Evolutionary conservation across 2,797 vertebrate species (phyloP).

Genomic region (Parauchenoglanis punctatus): DNA sequence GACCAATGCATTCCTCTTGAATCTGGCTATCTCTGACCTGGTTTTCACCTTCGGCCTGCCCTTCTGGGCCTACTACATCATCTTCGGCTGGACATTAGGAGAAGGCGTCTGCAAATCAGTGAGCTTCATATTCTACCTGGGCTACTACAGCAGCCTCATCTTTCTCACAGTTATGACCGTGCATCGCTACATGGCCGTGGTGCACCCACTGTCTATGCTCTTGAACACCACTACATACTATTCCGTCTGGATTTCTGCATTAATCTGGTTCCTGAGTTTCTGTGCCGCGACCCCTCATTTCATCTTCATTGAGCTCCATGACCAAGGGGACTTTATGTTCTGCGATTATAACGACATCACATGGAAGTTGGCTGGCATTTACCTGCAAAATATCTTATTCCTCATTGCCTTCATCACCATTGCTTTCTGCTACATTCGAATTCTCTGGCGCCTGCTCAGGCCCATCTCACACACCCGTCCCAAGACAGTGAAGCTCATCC

Average conservation of each 20-base stretch:
- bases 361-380: slow-evolving; percentile 72
- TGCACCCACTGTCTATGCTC: slow-evolving; percentile 79
- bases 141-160: slow-evolving; percentile 88
- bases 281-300: slow-evolving; percentile 75
- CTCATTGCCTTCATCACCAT: slow-evolving; percentile 77
- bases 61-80: slow-evolving; percentile 78
- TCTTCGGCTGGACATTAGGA: slow-evolving; percentile 81
- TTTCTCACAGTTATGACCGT: slow-evolving; percentile 87
- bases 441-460: slow-evolving; percentile 78
- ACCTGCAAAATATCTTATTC: slow-evolving; percentile 84
- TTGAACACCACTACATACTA: slow-evolving; percentile 65
- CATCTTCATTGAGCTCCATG: slow-evolving; percentile 59
- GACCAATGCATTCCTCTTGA: slow-evolving; percentile 88
- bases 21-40: slow-evolving; percentile 88
- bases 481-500: slow-evolving; percentile 87
- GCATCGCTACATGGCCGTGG: slow-evolving; percentile 84
- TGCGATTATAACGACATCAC: slow-evolving; percentile 66
- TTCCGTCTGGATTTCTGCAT: slow-evolving; percentile 64
- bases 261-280: slow-evolving; percentile 79
- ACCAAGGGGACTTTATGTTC: slow-evolving; percentile 22
- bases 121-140: slow-evolving; percentile 80
- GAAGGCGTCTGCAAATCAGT: slow-evolving; percentile 78
- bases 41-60: slow-evolving; percentile 85
- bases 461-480: slow-evolving; percentile 75
- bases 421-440: slow-evolving; percentile 83